Base-by-base conservation (phyloP, 2,797 vertebrate species). In the Arremon aurantiirostris region DNA sequence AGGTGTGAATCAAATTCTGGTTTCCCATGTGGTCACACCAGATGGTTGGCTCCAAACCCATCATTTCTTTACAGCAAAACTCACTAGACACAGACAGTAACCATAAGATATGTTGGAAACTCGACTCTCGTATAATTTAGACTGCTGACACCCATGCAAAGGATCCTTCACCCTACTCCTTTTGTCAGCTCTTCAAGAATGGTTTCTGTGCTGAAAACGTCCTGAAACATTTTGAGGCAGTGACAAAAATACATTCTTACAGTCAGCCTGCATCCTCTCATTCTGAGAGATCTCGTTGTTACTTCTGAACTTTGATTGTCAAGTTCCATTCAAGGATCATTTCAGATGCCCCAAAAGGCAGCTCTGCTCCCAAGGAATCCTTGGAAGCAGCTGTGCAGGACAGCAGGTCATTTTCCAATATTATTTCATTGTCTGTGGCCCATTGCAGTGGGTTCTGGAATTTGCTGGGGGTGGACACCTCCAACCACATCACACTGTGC, bases 1-100 rank as follows among this genome's bases (percentile, higher is more conserved):
- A 97, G 93, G 94, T 95, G 95, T 96, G 90, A 96, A 95, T 94
- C 95, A 94, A 91, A 94, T 92, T 96, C 95, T 97, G 82, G 63
- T 97, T 96, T 96, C 90, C 95, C 95, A 96, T 95, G 95, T 95
- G 95, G 95, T 81, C 89, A 86, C 7, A 30, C 90, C 96, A 97
- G 95, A 95, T 96, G 95, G 95, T 95, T 95, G 93, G 86, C 94
- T 94, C 75, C 84, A 95, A 94, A 4, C 88, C 53, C 65, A 87
- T 89, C n/a, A 78, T 95, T 96, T 97, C 94, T 93, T 94, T 95
- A 91, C 82, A 94, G 93, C 77, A 93, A 89, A 95, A 93, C 90
- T 95, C 91, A 90, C 88, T 82, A 95, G 94, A 94, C 90, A 95
- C 83, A 96, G 95, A 96, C 95, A 96, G 88, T 94, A 94, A 96